Evolutionary conservation across 1,140 invertebrate species (phyloP).

Genomic region (Trissolcus basalis): DNA sequence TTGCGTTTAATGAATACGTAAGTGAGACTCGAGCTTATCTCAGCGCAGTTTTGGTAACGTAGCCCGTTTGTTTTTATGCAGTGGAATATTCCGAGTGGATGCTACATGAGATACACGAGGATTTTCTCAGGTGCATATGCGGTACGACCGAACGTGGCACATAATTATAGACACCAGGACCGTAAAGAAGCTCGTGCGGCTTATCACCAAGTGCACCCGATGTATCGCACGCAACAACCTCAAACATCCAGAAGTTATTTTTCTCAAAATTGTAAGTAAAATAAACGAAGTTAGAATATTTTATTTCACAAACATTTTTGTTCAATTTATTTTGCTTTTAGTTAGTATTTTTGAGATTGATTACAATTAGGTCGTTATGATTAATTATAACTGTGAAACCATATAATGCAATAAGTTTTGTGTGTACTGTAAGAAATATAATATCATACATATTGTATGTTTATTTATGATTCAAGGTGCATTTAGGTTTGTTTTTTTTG

Average conservation of each 20-base stretch:
- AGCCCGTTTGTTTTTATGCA: conserved; percentile 46
- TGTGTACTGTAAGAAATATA: no score
- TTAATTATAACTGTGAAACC: no score
- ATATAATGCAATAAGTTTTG: no score
- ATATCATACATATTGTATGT: no score
- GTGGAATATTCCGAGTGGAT: conserved; percentile 72
- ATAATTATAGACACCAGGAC: conserved; percentile 59
- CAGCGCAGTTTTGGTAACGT: not conserved
- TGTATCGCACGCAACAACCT: conserved; percentile 54
- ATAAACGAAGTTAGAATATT: no score
- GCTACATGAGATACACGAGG: conserved; percentile 71
- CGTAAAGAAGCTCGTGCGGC: conserved; percentile 63
- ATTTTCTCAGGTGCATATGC: conserved; percentile 70
- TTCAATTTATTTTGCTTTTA: no score
- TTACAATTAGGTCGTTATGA: no score
- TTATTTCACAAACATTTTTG: no score
- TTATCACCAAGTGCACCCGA: conserved; percentile 67
- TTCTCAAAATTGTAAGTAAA: conserved; percentile 67
- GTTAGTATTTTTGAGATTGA: no score
- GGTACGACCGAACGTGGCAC: conserved; percentile 52
- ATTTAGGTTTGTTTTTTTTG: no score
- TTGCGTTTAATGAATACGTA: no score
- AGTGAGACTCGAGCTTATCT: not conserved
- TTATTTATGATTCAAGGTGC: no score
- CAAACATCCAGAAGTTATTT: conserved; percentile 60